Evolutionary conservation across 2,113 vertebrate genomes (phyloP), one percentile per base, ranked within the genome.

Genomic region (Pollimyrus isidori): DNA sequence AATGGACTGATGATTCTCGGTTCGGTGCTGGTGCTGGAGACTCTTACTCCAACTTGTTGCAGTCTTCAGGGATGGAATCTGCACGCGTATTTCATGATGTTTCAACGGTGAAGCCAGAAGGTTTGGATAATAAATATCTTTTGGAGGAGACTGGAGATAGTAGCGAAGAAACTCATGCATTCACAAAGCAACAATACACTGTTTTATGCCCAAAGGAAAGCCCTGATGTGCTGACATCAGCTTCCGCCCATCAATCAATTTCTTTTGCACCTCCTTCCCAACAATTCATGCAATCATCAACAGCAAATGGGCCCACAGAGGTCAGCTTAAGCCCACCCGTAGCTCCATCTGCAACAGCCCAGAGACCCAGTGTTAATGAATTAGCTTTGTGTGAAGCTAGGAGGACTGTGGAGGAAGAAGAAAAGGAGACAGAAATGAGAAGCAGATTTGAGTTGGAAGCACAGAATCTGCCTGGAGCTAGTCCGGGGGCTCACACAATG

Each of bases 251-350:
- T 83, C 92, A 91, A 2, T 88, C 73, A 19, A 42, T 21, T 5
- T 80, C 73, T 42, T 42, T 42, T 7, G 1, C 15, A 56, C 93
- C 92, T 88, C 88, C 93, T 88, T 90, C 76, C 9, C 82, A 93
- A 84, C 93, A 91, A 2, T 87, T 92, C 89, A 89, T 89, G 30
- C 69, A 94, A 88, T 83, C 91, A 91, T 95, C 93, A 19, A 93
- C 95, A 83, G 93, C 95, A 90, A 96, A 97, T 82, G 95, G 96
- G 46, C 95, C 95, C 17, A 95, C 95, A 87, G 97, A 97, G 91
- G 94, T 95, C 89, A 95, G 95, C 94, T 92, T 92, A 69, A 93
- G 93, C n/a, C 93, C 94, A 46, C 94, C 91, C n/a, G 90, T 80
- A 35, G 82, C 17, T 26, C 56, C 83, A 17, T 90, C 86, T 87